Base-by-base conservation (phyloP, 1,140 invertebrate genomes). In the Cyphomyrmex costatus region DNA sequence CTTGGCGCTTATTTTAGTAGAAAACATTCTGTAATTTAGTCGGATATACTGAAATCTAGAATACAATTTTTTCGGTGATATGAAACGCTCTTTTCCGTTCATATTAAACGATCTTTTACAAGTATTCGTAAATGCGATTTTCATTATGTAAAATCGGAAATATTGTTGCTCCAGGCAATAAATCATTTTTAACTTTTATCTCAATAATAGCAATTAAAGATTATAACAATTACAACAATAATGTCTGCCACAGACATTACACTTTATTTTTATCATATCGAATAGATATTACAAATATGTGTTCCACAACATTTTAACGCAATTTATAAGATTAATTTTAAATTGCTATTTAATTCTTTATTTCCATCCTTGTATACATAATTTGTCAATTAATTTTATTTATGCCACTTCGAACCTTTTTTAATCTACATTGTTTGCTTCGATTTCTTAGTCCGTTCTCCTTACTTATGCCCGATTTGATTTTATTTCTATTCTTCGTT, bases 331-430 rank as follows among this genome's bases (percentile, higher is more conserved):
- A 73, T 56, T 21, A 2, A 21, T 33, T 36, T 74, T 30, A 0
- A 74, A 56, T 16, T 56, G 24, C 19, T 14, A 33, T 56, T 42
- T 56, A 33, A 36, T 56, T 7, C 14, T 21, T 3, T 14, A 33
- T 56, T n/a, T 33, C 3, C 36, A 1, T 42, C 12, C 19, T 56
- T 5, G 3, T 19, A 1, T 5, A 30, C 36, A 42, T 10, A 61
- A 16, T 58, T 16, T 71, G 16, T 82, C 78, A n/a, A 16, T 6
- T 4, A 56, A 51, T 27, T 46, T 80, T 58, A 79, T 68, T 66
- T 53, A 56, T 70, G n/a, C 12, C 49, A 70, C 12, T 46, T 24
- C 66, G 19, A 68, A 33, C 51, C 58, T 8, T 5, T 71, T 82
- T 60, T 83, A 74, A 60, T 60, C 53, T 60, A 19, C 30, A 73